Evolutionary conservation across 2,797 vertebrate genomes (phyloP).

Genomic region (Ptychadena robeensis): DNA sequence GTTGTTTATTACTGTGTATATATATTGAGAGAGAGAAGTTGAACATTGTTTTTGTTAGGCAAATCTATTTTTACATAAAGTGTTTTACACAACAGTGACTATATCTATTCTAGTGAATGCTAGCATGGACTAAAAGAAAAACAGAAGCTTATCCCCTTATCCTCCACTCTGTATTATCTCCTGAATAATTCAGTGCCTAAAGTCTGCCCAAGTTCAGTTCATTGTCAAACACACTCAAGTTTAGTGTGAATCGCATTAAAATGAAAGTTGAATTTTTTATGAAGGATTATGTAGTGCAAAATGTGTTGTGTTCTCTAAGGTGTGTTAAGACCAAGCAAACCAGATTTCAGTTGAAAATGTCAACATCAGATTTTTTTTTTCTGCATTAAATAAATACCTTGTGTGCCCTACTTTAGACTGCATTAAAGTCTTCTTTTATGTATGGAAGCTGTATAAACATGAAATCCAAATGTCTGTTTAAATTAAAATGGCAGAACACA

Average conservation of each 20-base stretch:
- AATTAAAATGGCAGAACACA: background rate
- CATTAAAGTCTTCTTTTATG: conserved; percentile 18
- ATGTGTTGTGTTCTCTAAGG: conserved; percentile 74
- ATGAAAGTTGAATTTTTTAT: conserved; percentile 81
- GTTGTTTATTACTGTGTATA: conserved; percentile 79
- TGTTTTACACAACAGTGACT: conserved; percentile 41
- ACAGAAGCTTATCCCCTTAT: conserved; percentile 65
- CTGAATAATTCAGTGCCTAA: conserved; percentile 81
- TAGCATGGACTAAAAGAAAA: conserved; percentile 55
- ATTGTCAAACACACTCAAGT: conserved; percentile 80
- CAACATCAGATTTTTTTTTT: conserved; percentile 67
- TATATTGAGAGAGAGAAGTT: conserved; percentile 70
- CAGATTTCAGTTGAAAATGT: conserved; percentile 78
- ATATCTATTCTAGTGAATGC: conserved; percentile 48
- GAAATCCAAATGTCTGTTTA: background rate
- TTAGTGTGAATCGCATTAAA: conserved; percentile 82
- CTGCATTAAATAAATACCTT: conserved; percentile 45
- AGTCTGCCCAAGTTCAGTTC: conserved; percentile 79
- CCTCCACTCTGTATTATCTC: conserved; percentile 71
- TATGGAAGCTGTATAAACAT: conserved; percentile 4
- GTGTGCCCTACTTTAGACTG: conserved; percentile 22
- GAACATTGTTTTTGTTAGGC: conserved; percentile 75
- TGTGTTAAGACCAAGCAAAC: conserved; percentile 79
- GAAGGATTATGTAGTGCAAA: conserved; percentile 84
- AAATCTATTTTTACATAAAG: conserved; percentile 52